Conservation (phyloP, 2,888 invertebrate species). For the Branchinecta sandiegonensis region DNA sequence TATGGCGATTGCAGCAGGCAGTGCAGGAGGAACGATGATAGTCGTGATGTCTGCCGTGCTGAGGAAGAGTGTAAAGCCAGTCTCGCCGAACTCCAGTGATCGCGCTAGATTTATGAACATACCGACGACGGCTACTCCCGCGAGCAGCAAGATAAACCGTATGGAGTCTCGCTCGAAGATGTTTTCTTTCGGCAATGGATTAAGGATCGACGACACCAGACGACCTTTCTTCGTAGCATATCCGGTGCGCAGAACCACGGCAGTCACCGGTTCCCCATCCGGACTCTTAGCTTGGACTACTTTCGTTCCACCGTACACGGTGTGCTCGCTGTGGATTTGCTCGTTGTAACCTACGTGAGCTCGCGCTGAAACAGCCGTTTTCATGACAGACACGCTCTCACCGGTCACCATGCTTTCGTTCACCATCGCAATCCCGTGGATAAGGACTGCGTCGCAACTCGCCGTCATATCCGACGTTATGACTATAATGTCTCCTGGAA, state of each 20-base stretch:
- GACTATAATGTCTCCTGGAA: slow-evolving; percentile 72
- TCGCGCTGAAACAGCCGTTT: slow-evolving; percentile 50
- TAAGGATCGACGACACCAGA: slow-evolving; percentile 42
- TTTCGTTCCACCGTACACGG: slow-evolving; percentile 73
- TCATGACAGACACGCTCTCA: slow-evolving; percentile 87
- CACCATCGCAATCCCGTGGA: slow-evolving; percentile 75
- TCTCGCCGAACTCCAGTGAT: no score
- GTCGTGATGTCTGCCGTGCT: slow-evolving; percentile 79
- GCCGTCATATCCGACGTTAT: slow-evolving; percentile 68
- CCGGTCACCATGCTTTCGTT: slow-evolving; percentile 91
- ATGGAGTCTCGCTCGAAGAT: slow-evolving; percentile 46
- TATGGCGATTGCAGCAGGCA: slow-evolving; percentile 75
- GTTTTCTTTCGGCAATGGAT: slow-evolving; percentile 44
- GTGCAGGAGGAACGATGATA: slow-evolving; percentile 79
- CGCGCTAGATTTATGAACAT: slow-evolving; percentile 35
- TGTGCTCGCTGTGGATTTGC: slow-evolving; percentile 62
- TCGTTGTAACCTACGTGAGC: slow-evolving; percentile 48
- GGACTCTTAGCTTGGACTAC: slow-evolving; percentile 74
- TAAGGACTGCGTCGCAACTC: slow-evolving; percentile 67
- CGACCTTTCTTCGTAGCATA: slow-evolving; percentile 39
- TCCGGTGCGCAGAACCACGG: slow-evolving; percentile 63
- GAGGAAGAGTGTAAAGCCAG: slow-evolving; percentile 40
- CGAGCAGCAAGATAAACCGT: slow-evolving; percentile 57
- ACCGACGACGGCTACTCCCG: slow-evolving; percentile 50
- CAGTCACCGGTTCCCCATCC: slow-evolving; percentile 50